Evolutionary conservation across 2,797 vertebrate genomes (phyloP).

Genomic region (Mionectes olivaceus): DNA sequence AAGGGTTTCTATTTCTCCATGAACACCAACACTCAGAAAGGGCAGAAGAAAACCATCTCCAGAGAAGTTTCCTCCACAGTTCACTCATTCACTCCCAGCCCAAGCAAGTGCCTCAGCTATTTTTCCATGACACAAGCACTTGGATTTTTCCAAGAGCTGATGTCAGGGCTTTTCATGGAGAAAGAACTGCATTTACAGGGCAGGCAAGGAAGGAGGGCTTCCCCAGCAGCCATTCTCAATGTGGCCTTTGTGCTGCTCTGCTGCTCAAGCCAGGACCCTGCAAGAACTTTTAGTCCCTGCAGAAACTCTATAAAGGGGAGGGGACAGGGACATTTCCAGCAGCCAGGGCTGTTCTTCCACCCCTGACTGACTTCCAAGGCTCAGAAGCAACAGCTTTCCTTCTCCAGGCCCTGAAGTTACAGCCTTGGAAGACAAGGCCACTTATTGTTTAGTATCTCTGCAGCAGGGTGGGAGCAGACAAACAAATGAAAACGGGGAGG

Average conservation of each 20-base stretch:
- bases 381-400: constrained; percentile 28
- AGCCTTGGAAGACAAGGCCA: constrained; percentile 16
- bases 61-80: constrained; percentile 58
- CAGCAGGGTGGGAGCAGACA: not conserved
- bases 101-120: constrained; percentile 73
- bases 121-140: constrained; percentile 80
- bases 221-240: constrained; percentile 78
- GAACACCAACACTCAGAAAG: not conserved
- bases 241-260: constrained; percentile 77
- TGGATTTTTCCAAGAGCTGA: constrained; percentile 82
- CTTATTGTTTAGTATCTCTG: not conserved
- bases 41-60: constrained; percentile 38
- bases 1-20: not conserved
- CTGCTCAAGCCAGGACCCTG: constrained; percentile 73
- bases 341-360: constrained; percentile 49
- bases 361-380: constrained; percentile 55
- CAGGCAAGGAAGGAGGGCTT: constrained; percentile 78
- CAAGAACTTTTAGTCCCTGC: constrained; percentile 65
- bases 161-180: constrained; percentile 81
- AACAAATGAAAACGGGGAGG: not conserved
- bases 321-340: constrained; percentile 41
- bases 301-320: constrained; percentile 59
- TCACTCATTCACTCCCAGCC: constrained; percentile 67
- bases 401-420: not conserved
- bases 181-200: constrained; percentile 80